Percentiles rank a stretch among this genome's conserved stretches.
These are phyloP conservation scores for Chionoecetes opilio DNA, from an alignment of 1,140 invertebrate species.

Conservation along the genomic window DNA sequence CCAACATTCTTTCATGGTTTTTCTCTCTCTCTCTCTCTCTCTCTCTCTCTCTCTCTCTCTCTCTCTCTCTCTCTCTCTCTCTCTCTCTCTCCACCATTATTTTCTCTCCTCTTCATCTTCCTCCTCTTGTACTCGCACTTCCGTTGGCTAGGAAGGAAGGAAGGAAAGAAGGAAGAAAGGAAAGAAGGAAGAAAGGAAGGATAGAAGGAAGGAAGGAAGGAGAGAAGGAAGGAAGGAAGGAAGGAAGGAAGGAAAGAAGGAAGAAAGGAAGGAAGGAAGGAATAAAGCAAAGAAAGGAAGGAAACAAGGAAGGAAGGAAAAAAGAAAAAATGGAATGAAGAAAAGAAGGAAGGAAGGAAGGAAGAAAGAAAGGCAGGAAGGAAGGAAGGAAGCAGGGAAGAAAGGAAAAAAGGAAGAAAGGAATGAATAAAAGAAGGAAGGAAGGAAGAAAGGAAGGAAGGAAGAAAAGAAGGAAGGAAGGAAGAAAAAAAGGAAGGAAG, in stretches of 20 bases:
- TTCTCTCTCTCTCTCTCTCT: neutral
- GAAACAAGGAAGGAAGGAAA: neutral
- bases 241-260: neutral
- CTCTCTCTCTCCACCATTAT: neutral
- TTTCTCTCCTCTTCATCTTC: neutral
- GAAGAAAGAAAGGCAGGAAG: neutral
- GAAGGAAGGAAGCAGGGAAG: neutral
- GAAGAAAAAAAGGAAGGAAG: neutral
- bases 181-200: constrained; percentile 11
- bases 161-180: neutral
- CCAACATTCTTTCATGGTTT: no score
- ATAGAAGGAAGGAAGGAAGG: constrained; percentile 13
- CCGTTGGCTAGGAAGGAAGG: no score
- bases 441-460: neutral
- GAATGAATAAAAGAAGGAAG: constrained; percentile 23
- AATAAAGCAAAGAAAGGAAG: no score
- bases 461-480: neutral
- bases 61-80: neutral
- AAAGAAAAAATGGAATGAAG: neutral
- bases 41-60: neutral
- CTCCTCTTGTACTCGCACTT: neutral
- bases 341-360: neutral
- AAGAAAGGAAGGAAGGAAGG: neutral
- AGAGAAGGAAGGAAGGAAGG: neutral
- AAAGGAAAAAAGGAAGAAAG: neutral